A percentile compares a stretch with the other conserved stretches of the same genome.
phyloP scores from a whole-genome alignment of 2,888 invertebrate genomes.

The Phragmatobia fuliginosa region DNA sequence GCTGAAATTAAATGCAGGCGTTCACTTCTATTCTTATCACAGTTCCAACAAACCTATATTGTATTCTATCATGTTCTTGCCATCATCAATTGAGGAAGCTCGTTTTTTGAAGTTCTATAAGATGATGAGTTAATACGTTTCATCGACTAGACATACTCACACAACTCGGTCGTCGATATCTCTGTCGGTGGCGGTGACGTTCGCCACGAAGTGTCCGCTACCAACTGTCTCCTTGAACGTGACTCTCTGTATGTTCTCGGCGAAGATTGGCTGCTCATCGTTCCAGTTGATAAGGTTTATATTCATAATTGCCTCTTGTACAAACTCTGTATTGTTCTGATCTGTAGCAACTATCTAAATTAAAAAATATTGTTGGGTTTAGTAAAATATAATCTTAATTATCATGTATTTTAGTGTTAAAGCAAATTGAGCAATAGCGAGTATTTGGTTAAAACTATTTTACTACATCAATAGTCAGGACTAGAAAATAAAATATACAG shows the following conservation, averaged over 20 bases:
- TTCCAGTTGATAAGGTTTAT: constrained; percentile 89
- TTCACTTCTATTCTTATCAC: background rate
- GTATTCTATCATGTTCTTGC: background rate
- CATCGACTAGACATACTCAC: constrained; percentile 71
- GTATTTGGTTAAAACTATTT: background rate
- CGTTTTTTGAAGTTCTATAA: too few relatives aligned
- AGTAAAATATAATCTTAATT: background rate
- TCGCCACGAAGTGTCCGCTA: constrained; percentile 79
- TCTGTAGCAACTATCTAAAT: constrained; percentile 75
- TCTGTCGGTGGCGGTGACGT: constrained; percentile 85
- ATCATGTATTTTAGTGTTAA: background rate
- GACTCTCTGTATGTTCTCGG: constrained; percentile 63
- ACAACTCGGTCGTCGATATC: constrained; percentile 87
- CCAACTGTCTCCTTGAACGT: constrained; percentile 86
- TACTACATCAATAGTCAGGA: background rate
- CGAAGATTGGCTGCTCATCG: constrained; percentile 90
- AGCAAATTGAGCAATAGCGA: too few relatives aligned
- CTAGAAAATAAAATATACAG: too few relatives aligned
- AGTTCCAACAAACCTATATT: background rate
- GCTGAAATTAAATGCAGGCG: constrained; percentile 61
- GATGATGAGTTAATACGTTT: too few relatives aligned
- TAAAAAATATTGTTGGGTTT: background rate
- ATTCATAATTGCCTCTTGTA: constrained; percentile 73
- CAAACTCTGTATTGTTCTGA: constrained; percentile 59
- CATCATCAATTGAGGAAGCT: too few relatives aligned